A percentile compares a stretch with the other conserved stretches of the same genome.
Evolutionary conservation across 2,888 invertebrate genomes (phyloP).

Genomic region (Adineta ricciae): DNA sequence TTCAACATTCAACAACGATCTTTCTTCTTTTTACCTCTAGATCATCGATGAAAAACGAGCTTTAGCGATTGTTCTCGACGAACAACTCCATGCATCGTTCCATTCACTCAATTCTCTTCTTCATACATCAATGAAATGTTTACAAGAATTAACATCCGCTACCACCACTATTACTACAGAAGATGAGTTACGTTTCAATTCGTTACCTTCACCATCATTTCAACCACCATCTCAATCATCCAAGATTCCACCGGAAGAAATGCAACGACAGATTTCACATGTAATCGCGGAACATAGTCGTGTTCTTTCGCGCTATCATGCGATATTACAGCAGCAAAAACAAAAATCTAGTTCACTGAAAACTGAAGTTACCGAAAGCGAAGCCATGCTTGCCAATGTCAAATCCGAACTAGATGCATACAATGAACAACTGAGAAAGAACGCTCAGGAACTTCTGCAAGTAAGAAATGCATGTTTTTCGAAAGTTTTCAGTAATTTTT

Average conservation of each 20-base stretch:
- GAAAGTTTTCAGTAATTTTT: too few species aligned
- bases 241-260: neutral
- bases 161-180: neutral
- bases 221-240: neutral
- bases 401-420: neutral
- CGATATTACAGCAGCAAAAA: neutral
- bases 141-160: neutral
- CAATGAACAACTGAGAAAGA: conserved; percentile 4
- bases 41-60: neutral
- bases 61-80: neutral
- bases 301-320: neutral
- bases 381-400: neutral
- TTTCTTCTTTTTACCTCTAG: neutral
- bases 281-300: neutral
- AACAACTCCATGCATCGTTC: neutral
- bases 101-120: neutral
- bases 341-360: neutral
- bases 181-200: neutral
- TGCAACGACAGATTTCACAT: neutral
- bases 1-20: neutral
- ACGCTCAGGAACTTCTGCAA: neutral
- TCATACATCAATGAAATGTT: neutral
- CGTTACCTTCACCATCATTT: neutral
- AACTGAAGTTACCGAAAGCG: neutral
- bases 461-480: neutral